Evolutionary conservation across 2,888 invertebrate genomes (phyloP).

Genomic region (Noctua pronuba): DNA sequence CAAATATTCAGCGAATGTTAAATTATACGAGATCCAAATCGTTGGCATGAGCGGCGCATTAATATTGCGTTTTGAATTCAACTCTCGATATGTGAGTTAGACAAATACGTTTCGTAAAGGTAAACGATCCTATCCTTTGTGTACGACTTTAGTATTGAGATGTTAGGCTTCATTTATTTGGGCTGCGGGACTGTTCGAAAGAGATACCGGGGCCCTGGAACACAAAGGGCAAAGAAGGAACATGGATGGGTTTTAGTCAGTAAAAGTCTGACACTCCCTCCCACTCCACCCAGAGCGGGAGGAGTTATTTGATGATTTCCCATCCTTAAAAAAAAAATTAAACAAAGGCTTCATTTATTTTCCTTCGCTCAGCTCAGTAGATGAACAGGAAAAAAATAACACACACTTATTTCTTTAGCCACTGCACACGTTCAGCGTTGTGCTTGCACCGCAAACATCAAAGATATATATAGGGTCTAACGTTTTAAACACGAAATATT

Average conservation of each 20-base stretch:
- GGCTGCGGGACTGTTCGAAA: too few species aligned
- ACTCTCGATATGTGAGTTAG: slow-evolving; percentile 60
- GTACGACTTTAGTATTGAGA: slow-evolving; percentile 48
- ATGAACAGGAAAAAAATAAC: slow-evolving; percentile 3
- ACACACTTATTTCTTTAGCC: background rate
- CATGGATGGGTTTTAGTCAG: too few species aligned
- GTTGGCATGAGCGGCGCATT: slow-evolving; percentile 70
- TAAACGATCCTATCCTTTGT: slow-evolving; percentile 63
- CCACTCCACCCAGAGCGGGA: too few species aligned
- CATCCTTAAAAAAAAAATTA: too few species aligned
- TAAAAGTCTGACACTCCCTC: too few species aligned
- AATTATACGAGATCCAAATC: slow-evolving; percentile 69
- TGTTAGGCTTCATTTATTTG: slow-evolving; percentile 31
- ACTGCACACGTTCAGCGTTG: background rate
- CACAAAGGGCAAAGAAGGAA: too few species aligned
- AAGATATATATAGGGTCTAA: too few species aligned
- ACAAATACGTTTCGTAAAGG: slow-evolving; percentile 61
- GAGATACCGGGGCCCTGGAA: too few species aligned
- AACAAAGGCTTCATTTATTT: slow-evolving; percentile 25
- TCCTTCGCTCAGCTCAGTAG: background rate
- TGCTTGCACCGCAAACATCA: background rate
- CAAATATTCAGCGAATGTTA: slow-evolving; percentile 65
- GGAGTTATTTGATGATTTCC: too few species aligned
- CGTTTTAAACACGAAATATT: too few species aligned
- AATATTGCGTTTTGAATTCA: slow-evolving; percentile 70